Conservation (phyloP, 2,888 invertebrate genomes). For the Ochropleura plecta region DNA sequence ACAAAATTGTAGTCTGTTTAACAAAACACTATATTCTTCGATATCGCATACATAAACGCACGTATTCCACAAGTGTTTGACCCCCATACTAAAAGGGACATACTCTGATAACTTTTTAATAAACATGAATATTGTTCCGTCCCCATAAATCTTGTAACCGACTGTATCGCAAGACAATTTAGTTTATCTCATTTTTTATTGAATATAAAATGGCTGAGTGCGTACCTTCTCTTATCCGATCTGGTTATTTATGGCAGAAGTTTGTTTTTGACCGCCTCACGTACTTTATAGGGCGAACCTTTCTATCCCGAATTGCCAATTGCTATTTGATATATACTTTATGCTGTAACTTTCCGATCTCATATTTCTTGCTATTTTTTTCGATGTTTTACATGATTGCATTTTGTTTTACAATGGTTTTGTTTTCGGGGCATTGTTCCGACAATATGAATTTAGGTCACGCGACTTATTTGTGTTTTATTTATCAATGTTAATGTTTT, state of each 20-base stretch:
- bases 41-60: conserved; percentile 19
- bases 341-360: conserved; percentile 85
- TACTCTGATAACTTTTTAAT: conserved; percentile 66
- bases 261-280: conserved; percentile 90
- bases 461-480: background rate
- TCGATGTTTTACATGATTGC: conserved; percentile 71
- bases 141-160: conserved; percentile 79
- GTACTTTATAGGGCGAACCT: conserved; percentile 90
- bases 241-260: conserved; percentile 89
- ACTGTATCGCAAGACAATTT: conserved; percentile 84
- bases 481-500: background rate
- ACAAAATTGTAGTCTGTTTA: background rate
- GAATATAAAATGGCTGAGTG: conserved; percentile 88
- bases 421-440: conserved; percentile 32
- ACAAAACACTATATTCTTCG: conserved; percentile 31
- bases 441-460: conserved; percentile 23
- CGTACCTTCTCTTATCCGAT: conserved; percentile 89
- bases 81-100: conserved; percentile 61
- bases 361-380: conserved; percentile 82
- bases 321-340: conserved; percentile 89
- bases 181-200: conserved; percentile 89
- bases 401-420: conserved; percentile 65
- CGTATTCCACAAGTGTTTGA: conserved; percentile 63
- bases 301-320: conserved; percentile 89
- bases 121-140: conserved; percentile 69